phyloP scores from a whole-genome alignment of 2,113 vertebrate species.

The Pseudopipra pipra region DNA sequence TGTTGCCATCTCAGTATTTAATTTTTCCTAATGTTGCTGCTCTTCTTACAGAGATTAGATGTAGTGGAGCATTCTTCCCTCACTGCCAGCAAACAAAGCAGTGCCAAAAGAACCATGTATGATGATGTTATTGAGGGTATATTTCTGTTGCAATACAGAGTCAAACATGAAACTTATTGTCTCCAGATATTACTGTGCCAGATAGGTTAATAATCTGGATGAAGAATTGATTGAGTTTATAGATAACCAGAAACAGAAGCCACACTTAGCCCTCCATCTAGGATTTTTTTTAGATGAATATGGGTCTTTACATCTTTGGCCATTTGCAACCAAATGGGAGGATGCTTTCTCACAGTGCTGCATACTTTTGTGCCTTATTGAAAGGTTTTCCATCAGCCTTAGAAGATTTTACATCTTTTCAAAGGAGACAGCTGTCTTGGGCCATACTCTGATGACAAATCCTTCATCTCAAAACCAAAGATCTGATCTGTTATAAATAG shows the following conservation, averaged over 20 bases:
- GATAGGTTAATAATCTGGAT: not conserved
- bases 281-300: not conserved
- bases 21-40: not conserved
- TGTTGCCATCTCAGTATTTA: not conserved
- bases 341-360: not conserved
- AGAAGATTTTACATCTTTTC: not conserved
- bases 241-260: not conserved
- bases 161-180: not conserved
- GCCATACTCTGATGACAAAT: not conserved
- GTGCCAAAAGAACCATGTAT: not conserved
- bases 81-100: not conserved
- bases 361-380: not conserved
- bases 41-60: not conserved
- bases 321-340: not conserved
- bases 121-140: not conserved
- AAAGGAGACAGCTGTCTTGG: not conserved
- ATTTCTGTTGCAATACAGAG: not conserved
- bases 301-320: not conserved
- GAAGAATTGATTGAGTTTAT: not conserved
- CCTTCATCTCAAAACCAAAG: not conserved
- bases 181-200: not conserved
- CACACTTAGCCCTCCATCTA: not conserved
- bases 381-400: not conserved
- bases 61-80: not conserved
- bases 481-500: not conserved